A percentile compares a stretch with the other conserved stretches of the same genome.
Evolutionary conservation across 2,113 vertebrate species (phyloP).

Genomic region (Gadus chalcogrammus): DNA sequence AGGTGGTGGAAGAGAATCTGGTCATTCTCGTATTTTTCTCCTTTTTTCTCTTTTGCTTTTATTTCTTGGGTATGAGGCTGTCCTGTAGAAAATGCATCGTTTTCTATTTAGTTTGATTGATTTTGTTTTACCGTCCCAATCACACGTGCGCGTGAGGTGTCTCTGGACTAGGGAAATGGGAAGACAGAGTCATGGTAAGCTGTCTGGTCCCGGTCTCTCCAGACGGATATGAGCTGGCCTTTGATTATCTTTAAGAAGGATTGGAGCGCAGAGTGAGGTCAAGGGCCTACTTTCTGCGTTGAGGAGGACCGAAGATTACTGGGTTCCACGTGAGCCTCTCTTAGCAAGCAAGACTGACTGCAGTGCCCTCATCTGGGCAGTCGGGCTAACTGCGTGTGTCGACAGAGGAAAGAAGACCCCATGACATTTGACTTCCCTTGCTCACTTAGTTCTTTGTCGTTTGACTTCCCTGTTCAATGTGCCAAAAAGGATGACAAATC

Average conservation of each 20-base stretch:
- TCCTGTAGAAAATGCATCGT: too few relatives aligned
- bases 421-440: too few relatives aligned
- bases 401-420: background rate
- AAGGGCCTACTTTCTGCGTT: slow-evolving; percentile 26
- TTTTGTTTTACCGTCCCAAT: too few relatives aligned
- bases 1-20: background rate
- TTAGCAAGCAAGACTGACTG: slow-evolving; percentile 11
- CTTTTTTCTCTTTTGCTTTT: too few relatives aligned
- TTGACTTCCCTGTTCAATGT: too few relatives aligned
- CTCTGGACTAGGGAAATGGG: too few relatives aligned
- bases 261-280: slow-evolving; percentile 31
- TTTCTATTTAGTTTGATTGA: too few relatives aligned
- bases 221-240: slow-evolving; percentile 46
- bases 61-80: too few relatives aligned
- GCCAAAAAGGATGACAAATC: too few relatives aligned
- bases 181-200: slow-evolving; percentile 3
- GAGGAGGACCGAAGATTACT: slow-evolving; percentile 26
- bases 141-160: too few relatives aligned
- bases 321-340: background rate
- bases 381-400: background rate
- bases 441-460: too few relatives aligned
- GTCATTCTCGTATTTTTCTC: too few relatives aligned
- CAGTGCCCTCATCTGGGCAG: slow-evolving; percentile 54
- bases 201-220: slow-evolving; percentile 9
- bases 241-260: slow-evolving; percentile 44